These are phyloP conservation scores for Paracanthobrama guichenoti DNA, from an alignment of 2,113 vertebrate species.

Conservation along the genomic window DNA sequence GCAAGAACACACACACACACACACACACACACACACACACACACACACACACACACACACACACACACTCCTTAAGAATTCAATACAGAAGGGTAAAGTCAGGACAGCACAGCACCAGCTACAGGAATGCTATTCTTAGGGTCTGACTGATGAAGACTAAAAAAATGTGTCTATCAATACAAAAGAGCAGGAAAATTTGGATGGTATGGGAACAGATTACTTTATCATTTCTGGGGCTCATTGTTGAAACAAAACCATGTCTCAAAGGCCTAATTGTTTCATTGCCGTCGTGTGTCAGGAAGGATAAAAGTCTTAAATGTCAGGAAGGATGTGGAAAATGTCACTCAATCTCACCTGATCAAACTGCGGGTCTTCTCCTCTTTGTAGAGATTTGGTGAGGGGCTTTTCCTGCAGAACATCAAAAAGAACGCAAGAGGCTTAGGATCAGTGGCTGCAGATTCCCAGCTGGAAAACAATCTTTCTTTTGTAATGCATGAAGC, in stretches of 20 bases:
- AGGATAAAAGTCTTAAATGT: not conserved
- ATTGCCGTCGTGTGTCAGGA: not conserved
- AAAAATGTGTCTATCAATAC: not conserved
- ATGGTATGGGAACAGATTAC: not conserved
- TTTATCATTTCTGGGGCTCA: not conserved
- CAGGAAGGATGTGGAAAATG: not conserved
- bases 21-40: not conserved
- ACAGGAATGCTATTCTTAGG: constrained; percentile 36
- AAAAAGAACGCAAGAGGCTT: not conserved
- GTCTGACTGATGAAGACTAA: constrained; percentile 15
- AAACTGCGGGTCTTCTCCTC: constrained; percentile 98
- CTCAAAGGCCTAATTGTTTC: not conserved
- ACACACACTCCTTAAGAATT: not conserved
- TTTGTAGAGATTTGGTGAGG: constrained; percentile 95
- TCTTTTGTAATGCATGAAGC: not conserved
- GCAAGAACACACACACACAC: constrained; percentile 18
- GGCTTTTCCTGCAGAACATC: constrained; percentile 86
- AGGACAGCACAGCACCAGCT: constrained; percentile 1
- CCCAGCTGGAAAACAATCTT: not conserved
- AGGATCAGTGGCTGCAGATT: not conserved
- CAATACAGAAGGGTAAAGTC: constrained; percentile 23
- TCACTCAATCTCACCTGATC: constrained; percentile 85
- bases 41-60: constrained; percentile 23
- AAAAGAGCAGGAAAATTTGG: not conserved
- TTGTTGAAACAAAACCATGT: not conserved